phyloP scores from a whole-genome alignment of 2,113 vertebrate genomes.

The Callipepla californica region DNA sequence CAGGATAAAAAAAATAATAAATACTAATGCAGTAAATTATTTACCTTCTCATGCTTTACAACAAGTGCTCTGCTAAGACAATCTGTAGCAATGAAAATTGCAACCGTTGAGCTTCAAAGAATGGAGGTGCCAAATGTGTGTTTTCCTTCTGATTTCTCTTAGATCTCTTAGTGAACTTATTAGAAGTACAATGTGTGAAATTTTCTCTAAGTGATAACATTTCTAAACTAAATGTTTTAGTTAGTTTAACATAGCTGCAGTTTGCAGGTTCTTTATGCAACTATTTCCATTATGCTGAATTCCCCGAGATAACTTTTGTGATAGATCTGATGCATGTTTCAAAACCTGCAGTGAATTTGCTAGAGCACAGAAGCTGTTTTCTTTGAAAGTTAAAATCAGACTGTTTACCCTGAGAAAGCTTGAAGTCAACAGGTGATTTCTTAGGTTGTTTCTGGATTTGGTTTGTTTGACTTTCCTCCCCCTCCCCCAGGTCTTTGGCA shows the following conservation, averaged over 20 bases:
- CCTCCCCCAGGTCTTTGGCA: neutral
- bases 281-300: neutral
- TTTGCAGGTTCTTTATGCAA: constrained; percentile 10
- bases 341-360: neutral
- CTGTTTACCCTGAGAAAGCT: neutral
- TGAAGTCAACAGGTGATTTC: neutral
- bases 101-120: neutral
- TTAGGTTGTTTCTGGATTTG: neutral
- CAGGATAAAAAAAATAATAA: neutral
- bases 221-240: neutral
- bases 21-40: neutral
- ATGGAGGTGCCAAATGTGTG: neutral
- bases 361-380: neutral
- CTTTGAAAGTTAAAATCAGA: neutral
- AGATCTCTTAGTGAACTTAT: neutral
- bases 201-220: neutral
- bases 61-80: neutral
- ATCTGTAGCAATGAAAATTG: constrained; percentile 2
- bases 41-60: constrained; percentile 14
- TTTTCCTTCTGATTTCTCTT: neutral
- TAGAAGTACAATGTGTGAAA: neutral
- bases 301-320: neutral
- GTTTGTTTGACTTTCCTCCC: neutral
- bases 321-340: neutral
- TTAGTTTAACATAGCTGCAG: neutral